Evolutionary conservation across 2,797 vertebrate species (phyloP), one percentile per base, ranked within the genome.

Genomic region (Acanthurus leucopareius): DNA sequence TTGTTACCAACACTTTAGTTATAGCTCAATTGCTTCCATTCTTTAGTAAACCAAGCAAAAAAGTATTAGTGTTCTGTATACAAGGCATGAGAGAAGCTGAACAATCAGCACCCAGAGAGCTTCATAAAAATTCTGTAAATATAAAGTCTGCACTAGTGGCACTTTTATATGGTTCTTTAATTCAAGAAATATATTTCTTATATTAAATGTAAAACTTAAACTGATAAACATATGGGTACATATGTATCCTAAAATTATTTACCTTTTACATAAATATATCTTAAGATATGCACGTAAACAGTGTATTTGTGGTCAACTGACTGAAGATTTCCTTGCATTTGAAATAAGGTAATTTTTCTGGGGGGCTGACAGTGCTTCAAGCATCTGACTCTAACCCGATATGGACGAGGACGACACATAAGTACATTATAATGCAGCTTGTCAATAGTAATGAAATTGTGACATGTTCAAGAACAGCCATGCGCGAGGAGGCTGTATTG

Each of bases 371-470:
- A 16, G 20, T 49, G 78, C 86, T 87, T 76, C 16, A 3, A 87
- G 82, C 86, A 49, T 85, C 89, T 83, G 82, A 88, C 88, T 86
- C 73, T 53, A 88, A 80, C 67, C 79, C 8, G 69, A 75, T 86
- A 78, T 82, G 93, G 87, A 90, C 49, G 38, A 85, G 78, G 38
- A 84, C 73, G 91, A 94, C 89, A 81, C 91, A 93, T 94, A 91
- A 92, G 92, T 93, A 91, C 88, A 92, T 95, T 95, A 95, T 95
- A 92, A 96, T 95, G 93, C 95, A 94, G 93, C 94, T 91, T 95
- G 95, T 95, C 95, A 95, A 95, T 95, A 94, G 90, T 93, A 95
- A 95, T 96, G 93, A 94, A 93, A 92, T 69, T 67, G 83, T 91
- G 90, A 89, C 92, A 89, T 94, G 92, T 84, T 92, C 79, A 85